Evolutionary conservation across 2,113 vertebrate genomes (phyloP).

Genomic region (Taxidea taxus): DNA sequence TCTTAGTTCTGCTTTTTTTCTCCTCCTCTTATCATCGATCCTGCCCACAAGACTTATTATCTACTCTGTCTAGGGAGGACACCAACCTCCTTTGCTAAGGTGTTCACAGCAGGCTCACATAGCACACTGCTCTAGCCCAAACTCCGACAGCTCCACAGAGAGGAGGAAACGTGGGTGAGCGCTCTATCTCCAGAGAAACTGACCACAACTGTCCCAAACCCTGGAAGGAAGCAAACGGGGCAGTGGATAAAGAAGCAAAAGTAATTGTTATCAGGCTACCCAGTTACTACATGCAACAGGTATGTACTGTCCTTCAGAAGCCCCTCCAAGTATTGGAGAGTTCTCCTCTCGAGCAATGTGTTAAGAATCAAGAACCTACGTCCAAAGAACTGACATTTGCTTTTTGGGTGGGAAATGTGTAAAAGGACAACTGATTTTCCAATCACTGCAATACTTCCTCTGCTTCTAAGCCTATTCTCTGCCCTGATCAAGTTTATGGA

Average conservation of each 20-base stretch:
- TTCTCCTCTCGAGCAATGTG: background rate
- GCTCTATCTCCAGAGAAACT: background rate
- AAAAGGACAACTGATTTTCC: background rate
- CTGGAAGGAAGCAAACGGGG: background rate
- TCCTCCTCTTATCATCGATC: conserved; percentile 33
- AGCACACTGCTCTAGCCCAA: background rate
- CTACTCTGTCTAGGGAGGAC: conserved; percentile 17
- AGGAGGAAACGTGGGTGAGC: background rate
- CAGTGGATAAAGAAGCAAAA: background rate
- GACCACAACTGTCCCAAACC: background rate
- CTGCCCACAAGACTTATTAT: conserved; percentile 18
- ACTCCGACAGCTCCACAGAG: background rate
- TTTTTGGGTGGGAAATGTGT: background rate
- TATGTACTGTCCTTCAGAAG: background rate
- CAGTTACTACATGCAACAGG: background rate
- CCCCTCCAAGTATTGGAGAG: background rate
- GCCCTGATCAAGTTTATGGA: background rate
- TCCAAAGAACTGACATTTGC: background rate
- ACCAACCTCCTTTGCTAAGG: background rate
- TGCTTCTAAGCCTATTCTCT: background rate
- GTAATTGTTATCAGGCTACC: background rate
- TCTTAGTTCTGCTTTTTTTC: background rate
- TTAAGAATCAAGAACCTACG: background rate
- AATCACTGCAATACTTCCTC: background rate
- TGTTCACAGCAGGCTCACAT: background rate